Evolutionary conservation across 2,113 vertebrate species (phyloP), one percentile per base, ranked within the genome.

Genomic region (Mustelus asterias): DNA sequence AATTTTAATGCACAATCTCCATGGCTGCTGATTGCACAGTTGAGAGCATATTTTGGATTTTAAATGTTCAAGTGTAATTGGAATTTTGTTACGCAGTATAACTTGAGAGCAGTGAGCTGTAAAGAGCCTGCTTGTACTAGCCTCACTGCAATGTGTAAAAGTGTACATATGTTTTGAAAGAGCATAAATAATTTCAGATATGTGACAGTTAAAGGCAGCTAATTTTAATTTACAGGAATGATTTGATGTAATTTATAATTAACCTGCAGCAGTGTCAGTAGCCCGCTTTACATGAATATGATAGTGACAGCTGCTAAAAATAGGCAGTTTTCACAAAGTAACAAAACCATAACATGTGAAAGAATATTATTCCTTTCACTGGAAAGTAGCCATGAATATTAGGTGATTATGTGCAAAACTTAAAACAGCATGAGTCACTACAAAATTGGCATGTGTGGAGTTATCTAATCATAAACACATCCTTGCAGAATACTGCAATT

Each of bases 61-160:
- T 20, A 65, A 95, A 89, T 96, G 37, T 96, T 96, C 96, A 89
- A 44, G 41, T 60, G 3, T 96, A 94, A 83, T 96, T 96, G 78
- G 26, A 76, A 96, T 96, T 41, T 78, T 88, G 88, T 92, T 16
- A 65, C 18, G 85, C 11, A 90, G 37, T 96, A 96, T 95, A 26
- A 0, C 88, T 16, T n/a, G 26, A 94, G n/a, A 94, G 90, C 63
- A 94, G 1, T 67, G 33, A 65, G 90, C 90, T 22, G 5, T 20
- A 41, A 67, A 65, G n/a, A 94, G n/a, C 14, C 18, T 67, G 54
- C 60, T 90, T 9, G 2, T 60, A 60, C 88, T 60, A 29, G 8
- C 44, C 48, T 60, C 11, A 65, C 90, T 94, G 90, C 63, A 67
- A 65, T 41, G 18, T 67, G n/a, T 94, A 22, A 94, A 37, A 58